Evolutionary conservation across 2,888 invertebrate genomes (phyloP), one percentile per base, ranked within the genome.

Genomic region (Sarcophaga carnaria): DNA sequence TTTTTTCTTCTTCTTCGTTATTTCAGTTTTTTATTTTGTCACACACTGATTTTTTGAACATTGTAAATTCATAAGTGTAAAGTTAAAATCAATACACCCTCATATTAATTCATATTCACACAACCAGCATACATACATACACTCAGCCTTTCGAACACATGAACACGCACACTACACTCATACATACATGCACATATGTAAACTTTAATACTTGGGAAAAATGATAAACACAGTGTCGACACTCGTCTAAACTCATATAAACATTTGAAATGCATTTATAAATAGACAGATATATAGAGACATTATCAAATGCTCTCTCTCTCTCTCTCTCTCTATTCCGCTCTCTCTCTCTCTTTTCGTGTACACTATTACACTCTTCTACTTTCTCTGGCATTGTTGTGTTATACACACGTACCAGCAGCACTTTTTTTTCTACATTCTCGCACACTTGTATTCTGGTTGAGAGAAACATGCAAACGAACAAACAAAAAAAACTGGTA

Each of bases 11-110:
- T 64, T 64, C 63, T 25, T 70, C 64, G 49, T 63, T 63, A 37
- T 64, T 63, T 62, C 27, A 20, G n/a, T 20, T 63, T 37, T 63
- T 37, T 54, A n/a, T 37, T 27, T 75, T 59, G 17, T 47, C 47
- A 37, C 37, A 12, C 66, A 37, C 37, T 8, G 37, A 22, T 25
- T 76, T 72, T 80, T 83, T 80, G 64, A 76, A 76, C 72, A 77
- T 86, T 86, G 76, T 79, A 82, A 87, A 81, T 82, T 87, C 79
- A 82, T 69, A 85, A 82, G 84, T 69, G 81, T 82, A 80, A 84
- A 75, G 66, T 80, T 84, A 71, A 82, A 87, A 82, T 79, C 84
- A 79, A 85, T 84, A 87, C 76, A 71, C 47, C 64, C 83, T 67
- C 14, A 79, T 59, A 75, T 78, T 75, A 79, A 84, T 79, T 78